Evolutionary conservation across 2,888 invertebrate species (phyloP), one percentile per base, ranked within the genome.

Genomic region (Caenorhabditis wallacei): DNA sequence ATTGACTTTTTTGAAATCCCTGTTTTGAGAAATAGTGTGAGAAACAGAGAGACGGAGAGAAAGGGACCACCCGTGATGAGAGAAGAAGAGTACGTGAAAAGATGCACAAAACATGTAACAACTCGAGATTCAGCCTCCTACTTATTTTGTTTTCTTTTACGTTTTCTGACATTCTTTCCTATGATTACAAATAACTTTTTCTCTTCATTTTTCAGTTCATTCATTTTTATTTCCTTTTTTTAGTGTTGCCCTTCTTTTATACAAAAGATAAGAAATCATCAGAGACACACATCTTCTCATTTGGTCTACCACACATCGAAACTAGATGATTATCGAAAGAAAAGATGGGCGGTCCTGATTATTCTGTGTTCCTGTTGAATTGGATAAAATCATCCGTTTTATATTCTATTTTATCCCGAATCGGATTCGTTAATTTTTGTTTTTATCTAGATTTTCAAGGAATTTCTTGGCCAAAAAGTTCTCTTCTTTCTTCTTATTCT

Each of bases 51-150:
- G 66, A 75, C 75, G 66, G 66, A 75, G 66, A 66, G n/a, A 18
- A 10, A 22, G 18, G 48, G 66, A 75, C 75, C 75, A 57, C 66
- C 57, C 57, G 40, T 54, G 74, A 13, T 20, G 26, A 51, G 64
- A 53, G 53, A 48, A 26, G 48, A 54, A 46, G 43, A 40, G 30
- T 56, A 74, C 75, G 75, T 75, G 75, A 75, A 66, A 66, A 75
- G 48, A 37, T 37, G 75, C 64, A 75, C 56, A 57, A 75, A 66
- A 75, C 75, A 75, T 75, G 75, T 11, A 30, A 48, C 5, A 48
- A 22, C 22, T 0, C 16, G n/a, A 71, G 51, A 24, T 24, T 24
- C 22, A 40, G 16, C 13, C 10, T 4, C 13, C 16, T 24, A 61
- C 22, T 68, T n/a, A 18, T 68, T 24, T 54, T 54, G 22, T 40